Evolutionary conservation across 23 tunicate genomes (phyloP), one percentile per base, ranked within the genome.

Genomic region (Botrylloides violaceus): DNA sequence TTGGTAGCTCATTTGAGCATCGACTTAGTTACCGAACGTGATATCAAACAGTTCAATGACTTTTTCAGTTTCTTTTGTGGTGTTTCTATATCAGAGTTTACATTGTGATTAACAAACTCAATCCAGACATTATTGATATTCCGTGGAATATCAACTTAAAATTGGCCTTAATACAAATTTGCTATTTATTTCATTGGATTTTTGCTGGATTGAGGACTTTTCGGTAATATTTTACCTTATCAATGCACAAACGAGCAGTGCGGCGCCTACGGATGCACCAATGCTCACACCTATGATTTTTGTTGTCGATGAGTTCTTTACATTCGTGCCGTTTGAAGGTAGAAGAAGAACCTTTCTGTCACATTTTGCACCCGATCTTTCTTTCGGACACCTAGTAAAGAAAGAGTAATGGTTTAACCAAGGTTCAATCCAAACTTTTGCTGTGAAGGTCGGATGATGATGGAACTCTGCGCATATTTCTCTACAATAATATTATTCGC

Each of bases 231-330:
- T 43, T 43, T 43, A 43, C 53, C 53, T 43, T 43, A 43, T 43
- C 53, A 43, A 43, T 43, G 53, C 53, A 43, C 53, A 43, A 43
- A 43, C 53, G 53, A 43, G 53, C 53, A 43, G 53, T 43, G 53
- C 53, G 53, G 53, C 53, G 53, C 53, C 53, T 43, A 43, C 53
- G 9, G 53, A 43, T 43, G 53, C 53, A 43, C 53, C 53, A 43
- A 43, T 43, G 53, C 53, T 43, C 53, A 43, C 53, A 43, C 53
- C 53, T 43, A 43, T 43, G 53, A 43, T 43, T 43, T 43, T 43
- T 43, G 53, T 15, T 15, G 53, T 43, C 53, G 53, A 43, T 9
- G n/a, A n/a, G n/a, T n/a, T n/a, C n/a, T n/a, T 43, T 43, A 43
- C 15, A 9, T 43, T 43, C 53, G 9, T 15, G 53, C 53, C 15